phyloP scores from a whole-genome alignment of 2,888 invertebrate species.

The Oligia fasciuncula region DNA sequence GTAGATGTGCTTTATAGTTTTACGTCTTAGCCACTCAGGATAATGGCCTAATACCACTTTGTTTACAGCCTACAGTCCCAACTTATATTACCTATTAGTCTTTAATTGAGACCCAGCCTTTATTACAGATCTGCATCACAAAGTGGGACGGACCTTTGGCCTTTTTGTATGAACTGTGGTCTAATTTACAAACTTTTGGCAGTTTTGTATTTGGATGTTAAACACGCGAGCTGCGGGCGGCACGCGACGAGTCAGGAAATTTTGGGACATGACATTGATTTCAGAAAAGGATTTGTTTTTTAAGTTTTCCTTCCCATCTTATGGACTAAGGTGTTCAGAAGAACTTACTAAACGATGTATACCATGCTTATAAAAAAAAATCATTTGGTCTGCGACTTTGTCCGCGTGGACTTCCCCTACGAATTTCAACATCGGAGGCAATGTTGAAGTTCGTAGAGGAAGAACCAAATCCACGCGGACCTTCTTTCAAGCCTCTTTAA shows the following conservation, averaged over 20 bases:
- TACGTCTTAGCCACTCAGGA: constrained; percentile 58
- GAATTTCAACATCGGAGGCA: too few species aligned
- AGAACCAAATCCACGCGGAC: background rate
- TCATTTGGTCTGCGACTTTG: background rate
- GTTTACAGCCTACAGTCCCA: constrained; percentile 50
- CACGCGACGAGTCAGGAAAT: background rate
- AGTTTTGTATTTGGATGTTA: background rate
- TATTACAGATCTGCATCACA: constrained; percentile 51
- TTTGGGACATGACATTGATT: background rate
- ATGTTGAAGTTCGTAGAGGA: background rate
- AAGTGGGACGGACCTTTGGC: constrained; percentile 16
- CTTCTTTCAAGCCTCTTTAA: background rate
- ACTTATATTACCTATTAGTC: constrained; percentile 57
- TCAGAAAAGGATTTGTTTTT: background rate
- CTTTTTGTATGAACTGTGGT: constrained; percentile 12
- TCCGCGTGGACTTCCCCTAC: background rate
- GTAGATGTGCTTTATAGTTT: constrained; percentile 43
- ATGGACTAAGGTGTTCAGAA: background rate
- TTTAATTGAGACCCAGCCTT: constrained; percentile 54
- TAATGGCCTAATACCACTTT: constrained; percentile 53
- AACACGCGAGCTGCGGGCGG: background rate
- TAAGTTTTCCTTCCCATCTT: background rate
- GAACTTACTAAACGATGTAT: background rate
- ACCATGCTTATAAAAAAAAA: background rate
- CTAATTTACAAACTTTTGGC: constrained; percentile 31